Percentiles rank a stretch among this genome's conserved stretches.
Conservation (phyloP, 2,888 invertebrate species). For the Leptinotarsa haldemani region DNA sequence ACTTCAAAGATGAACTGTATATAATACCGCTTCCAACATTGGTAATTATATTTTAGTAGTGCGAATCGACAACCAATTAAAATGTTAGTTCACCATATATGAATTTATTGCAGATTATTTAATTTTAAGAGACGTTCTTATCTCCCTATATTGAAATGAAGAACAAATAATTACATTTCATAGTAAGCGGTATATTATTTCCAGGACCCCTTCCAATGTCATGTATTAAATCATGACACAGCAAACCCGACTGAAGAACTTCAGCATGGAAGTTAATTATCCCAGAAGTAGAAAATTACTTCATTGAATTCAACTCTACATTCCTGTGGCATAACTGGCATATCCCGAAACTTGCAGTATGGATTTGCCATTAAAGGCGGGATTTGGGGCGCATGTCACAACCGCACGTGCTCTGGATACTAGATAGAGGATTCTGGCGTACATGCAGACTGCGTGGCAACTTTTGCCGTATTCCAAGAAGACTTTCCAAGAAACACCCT, state of each 20-base stretch:
- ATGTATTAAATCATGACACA: constrained; percentile 2
- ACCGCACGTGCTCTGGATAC: constrained; percentile 57
- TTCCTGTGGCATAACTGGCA: constrained; percentile 38
- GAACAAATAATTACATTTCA: no score
- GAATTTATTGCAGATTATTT: no score
- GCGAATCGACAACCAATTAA: no score
- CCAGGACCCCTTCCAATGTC: background rate
- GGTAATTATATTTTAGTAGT: no score
- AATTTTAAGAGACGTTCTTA: no score
- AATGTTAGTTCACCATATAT: no score
- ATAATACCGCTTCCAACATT: no score
- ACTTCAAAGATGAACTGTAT: no score
- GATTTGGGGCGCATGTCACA: constrained; percentile 54
- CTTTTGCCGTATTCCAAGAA: constrained; percentile 21
- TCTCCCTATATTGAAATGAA: no score
- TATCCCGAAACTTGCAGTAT: constrained; percentile 51
- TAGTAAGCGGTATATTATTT: no score
- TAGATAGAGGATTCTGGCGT: constrained; percentile 36
- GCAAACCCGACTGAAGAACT: background rate
- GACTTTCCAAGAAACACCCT: constrained; percentile 16
- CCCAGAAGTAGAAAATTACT: constrained; percentile 11
- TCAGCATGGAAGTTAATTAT: background rate
- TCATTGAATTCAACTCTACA: constrained; percentile 21
- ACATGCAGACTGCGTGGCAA: constrained; percentile 34
- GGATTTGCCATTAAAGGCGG: constrained; percentile 62